Base-by-base conservation (phyloP, 2,113 vertebrate species). In the Melierax canorus region DNA sequence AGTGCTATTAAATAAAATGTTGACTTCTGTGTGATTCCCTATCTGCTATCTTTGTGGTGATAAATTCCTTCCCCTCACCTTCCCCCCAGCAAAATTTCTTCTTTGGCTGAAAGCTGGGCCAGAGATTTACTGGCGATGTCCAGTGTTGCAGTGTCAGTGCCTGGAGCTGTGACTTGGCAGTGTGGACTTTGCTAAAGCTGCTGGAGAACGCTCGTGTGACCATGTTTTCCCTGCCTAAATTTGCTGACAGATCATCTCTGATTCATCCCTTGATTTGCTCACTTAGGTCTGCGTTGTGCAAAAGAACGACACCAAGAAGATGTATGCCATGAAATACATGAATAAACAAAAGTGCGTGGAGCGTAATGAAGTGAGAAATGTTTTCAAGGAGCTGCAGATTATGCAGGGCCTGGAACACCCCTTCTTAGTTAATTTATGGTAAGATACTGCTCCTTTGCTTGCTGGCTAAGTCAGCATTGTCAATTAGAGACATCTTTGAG, bases 251-350 rank as follows among this genome's bases (percentile, higher is more conserved):
- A 34, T 38, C 38, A 15, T 7, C 53, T 41, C 76, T 60, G 19
- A 12, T 78, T 84, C 24, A 32, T 51, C 29, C 83, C 23, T 81
- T 55, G 32, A 7, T 77, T 94, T 96, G 23, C 56, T 63, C 48
- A 3, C 9, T 11, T 50, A 99, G 99, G 99, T 99, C 32, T 99
- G 99, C 50, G 99, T 99, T 16, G 99, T 99, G 30, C 99, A 99
- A 93, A 99, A 99, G 98, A 99, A 99, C 7, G 99, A 99, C 95
- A 99, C 99, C 7, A 99, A 99, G 98, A 99, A 99, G 95, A 99
- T 99, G 99, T 99, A 99, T 0, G 99, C 99, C 36, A 99, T 99
- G 99, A 99, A 99, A 97, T 99, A 99, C 94, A 99, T 99, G 99
- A 99, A 99, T 96, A 99, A 99, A 96, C 98, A 99, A 2, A 99